A percentile compares a stretch with the other conserved stretches of the same genome.
These are phyloP conservation scores for Anguilla rostrata DNA, from an alignment of 2,113 vertebrate species.

Conservation along the genomic window DNA sequence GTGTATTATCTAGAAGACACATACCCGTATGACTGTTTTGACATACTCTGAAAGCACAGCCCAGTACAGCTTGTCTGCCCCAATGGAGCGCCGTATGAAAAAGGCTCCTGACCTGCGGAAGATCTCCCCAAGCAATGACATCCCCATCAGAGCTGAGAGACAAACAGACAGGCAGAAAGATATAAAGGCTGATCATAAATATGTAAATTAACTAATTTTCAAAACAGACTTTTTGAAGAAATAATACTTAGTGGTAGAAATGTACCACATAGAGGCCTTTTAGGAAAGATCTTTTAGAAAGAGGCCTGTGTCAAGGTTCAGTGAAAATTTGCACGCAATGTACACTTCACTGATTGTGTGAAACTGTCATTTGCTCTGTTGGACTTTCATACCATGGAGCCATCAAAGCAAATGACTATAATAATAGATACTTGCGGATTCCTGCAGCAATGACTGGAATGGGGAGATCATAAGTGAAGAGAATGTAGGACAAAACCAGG, in stretches of 20 bases:
- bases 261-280: too few species aligned
- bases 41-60: conserved; percentile 94
- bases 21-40: conserved; percentile 85
- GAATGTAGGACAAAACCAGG: conserved; percentile 84
- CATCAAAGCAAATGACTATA: not conserved
- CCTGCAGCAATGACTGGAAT: conserved; percentile 93
- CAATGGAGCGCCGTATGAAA: conserved; percentile 89
- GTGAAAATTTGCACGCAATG: too few species aligned
- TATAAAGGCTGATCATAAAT: not conserved
- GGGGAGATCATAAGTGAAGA: conserved; percentile 88
- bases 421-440: conserved; percentile 82
- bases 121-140: conserved; percentile 89
- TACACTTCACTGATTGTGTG: too few species aligned
- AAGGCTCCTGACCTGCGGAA: conserved; percentile 91
- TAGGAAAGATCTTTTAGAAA: too few species aligned
- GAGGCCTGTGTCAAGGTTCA: too few species aligned
- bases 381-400: not conserved
- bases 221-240: too few species aligned
- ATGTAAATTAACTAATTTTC: not conserved
- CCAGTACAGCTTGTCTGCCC: conserved; percentile 92
- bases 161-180: not conserved
- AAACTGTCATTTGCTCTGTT: not conserved
- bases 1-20: not conserved
- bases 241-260: too few species aligned
- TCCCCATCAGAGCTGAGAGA: conserved; percentile 83